Base-by-base conservation (phyloP, 30 jellyfish, hydroid and myxozoan genomes). In the Aurelia aurita complex sp. Pacific region DNA sequence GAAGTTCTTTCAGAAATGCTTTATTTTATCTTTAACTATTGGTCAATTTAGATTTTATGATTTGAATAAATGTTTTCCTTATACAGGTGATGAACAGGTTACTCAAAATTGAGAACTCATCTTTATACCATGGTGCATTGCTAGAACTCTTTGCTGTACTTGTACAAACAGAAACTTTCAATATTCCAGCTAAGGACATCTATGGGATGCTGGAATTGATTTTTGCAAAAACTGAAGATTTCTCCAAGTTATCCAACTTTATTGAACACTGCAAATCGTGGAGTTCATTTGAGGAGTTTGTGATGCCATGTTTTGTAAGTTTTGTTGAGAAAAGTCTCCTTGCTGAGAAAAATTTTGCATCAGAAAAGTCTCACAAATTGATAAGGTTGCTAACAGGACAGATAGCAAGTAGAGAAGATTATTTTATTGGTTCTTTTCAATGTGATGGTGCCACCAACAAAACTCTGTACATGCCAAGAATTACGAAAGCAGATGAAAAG, bases 311-410 rank as follows among this genome's bases (percentile, higher is more conserved):
- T 8, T 67, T 64, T 65, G 29, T 51, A 40, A 40, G 40, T 59
- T 66, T 38, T 72, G 66, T 63, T 5, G 89, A 80, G 64, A 35
- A 79, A 19, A 63, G 19, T 4, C 72, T 80, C n/a, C 73, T 80
- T 35, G 33, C 46, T 7, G 81, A 80, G 74, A 10, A 18, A 32
- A 63, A 42, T 34, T 62, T 68, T 29, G 17, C 33, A 11, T 69
- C 80, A 12, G 69, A 64, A 13, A 62, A 18, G 64, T 55, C 91
- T 14, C 19, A 35, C 16, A 4, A 32, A 16, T 57, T 82, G 42
- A 75, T 82, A 0, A 10, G 23, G 19, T 64, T 65, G 46, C 81
- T 82, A 42, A 33, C 73, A 12, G 62, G 71, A 29, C 82, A 82
- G 7, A 60, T 82, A 55, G 76, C 85, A 54, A 54, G 64, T 6